Evolutionary conservation across 2,797 vertebrate genomes (phyloP).

Genomic region (Coregonus sp.): DNA sequence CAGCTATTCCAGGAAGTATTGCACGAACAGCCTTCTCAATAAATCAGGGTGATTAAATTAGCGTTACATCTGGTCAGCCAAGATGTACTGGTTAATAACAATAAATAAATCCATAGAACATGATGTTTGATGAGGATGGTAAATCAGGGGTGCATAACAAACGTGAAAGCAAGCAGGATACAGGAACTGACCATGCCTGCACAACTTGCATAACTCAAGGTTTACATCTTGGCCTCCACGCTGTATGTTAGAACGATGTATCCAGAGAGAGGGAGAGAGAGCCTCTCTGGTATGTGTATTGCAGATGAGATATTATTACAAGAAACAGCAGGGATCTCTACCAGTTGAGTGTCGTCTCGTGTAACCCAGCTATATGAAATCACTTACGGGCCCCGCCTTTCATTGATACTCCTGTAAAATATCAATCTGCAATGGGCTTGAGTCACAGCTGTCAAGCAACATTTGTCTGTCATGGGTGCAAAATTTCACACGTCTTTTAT

Average conservation of each 20-base stretch:
- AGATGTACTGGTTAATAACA: constrained; percentile 40
- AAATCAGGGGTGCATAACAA: constrained; percentile 33
- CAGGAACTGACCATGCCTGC: constrained; percentile 24
- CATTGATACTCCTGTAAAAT: constrained; percentile 48
- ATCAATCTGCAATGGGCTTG: constrained; percentile 31
- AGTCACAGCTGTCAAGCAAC: constrained; percentile 50
- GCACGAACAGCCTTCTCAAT: constrained; percentile 29
- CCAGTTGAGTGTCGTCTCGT: constrained; percentile 43
- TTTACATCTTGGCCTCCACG: constrained; percentile 9
- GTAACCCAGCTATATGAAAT: constrained; percentile 46
- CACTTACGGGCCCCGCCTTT: constrained; percentile 37
- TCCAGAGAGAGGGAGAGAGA: constrained; percentile 8
- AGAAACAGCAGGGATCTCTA: constrained; percentile 27
- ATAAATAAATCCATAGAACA: constrained; percentile 41
- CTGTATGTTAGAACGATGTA: constrained; percentile 2
- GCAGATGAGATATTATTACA: constrained; percentile 50
- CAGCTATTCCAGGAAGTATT: constrained; percentile 32
- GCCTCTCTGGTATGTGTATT: constrained; percentile 33
- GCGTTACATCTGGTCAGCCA: constrained; percentile 27
- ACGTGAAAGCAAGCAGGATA: constrained; percentile 9
- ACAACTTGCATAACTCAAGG: constrained; percentile 22
- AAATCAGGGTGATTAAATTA: constrained; percentile 41
- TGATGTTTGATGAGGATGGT: constrained; percentile 23
- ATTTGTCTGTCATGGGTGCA: constrained; percentile 51
- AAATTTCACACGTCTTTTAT: constrained; percentile 39